phyloP scores from a whole-genome alignment of 2,797 vertebrate genomes.

The Hemibagrus guttatus region DNA sequence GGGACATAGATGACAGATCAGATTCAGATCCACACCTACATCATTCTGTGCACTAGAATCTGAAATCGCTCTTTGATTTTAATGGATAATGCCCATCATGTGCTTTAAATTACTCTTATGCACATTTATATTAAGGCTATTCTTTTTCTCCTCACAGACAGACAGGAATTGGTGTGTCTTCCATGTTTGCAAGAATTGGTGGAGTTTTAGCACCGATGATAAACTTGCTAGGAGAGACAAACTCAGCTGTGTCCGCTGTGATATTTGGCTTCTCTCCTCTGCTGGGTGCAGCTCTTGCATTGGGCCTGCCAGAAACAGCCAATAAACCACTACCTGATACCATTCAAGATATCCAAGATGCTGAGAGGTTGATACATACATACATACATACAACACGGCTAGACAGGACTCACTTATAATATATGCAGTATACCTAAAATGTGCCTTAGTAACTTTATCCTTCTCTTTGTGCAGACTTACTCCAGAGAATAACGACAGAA shows the following conservation, averaged over 20 bases:
- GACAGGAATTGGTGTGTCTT: conserved; percentile 74
- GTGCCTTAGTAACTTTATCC: neutral
- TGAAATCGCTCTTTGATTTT: neutral
- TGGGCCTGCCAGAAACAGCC: conserved; percentile 73
- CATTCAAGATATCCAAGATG: conserved; percentile 72
- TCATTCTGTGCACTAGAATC: neutral
- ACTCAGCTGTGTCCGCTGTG: conserved; percentile 63
- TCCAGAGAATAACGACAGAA: conserved; percentile 46
- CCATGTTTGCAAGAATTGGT: conserved; percentile 74
- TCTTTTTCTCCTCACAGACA: conserved; percentile 62
- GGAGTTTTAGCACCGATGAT: conserved; percentile 74
- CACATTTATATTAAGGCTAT: neutral
- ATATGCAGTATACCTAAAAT: neutral
- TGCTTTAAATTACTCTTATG: neutral
- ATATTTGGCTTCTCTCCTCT: conserved; percentile 70
- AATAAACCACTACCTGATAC: conserved; percentile 72
- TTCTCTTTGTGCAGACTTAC: conserved; percentile 47
- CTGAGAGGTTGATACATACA: conserved; percentile 63
- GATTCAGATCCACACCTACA: neutral
- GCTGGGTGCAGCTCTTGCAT: conserved; percentile 67
- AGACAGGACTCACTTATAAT: neutral
- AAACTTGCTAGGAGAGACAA: conserved; percentile 70
- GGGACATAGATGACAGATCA: neutral
- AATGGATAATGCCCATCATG: neutral
- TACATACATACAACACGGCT: neutral